Conservation (phyloP, 2,797 vertebrate species). For the Pangasius mekongensis region DNA sequence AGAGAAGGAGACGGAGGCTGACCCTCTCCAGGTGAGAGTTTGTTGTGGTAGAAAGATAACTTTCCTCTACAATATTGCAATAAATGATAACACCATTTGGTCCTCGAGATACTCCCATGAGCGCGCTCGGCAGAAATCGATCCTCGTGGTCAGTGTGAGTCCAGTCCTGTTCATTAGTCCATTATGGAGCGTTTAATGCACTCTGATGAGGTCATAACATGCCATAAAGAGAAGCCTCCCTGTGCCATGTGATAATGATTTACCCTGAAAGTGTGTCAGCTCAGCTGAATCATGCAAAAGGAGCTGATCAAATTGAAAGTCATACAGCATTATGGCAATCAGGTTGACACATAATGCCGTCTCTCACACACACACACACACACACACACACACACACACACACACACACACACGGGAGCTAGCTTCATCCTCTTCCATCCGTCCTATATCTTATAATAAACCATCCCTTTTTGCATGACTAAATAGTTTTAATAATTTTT, state of each 20-base stretch:
- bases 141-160: not conserved
- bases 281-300: constrained; percentile 42
- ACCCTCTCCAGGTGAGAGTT: not conserved
- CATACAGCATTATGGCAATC: constrained; percentile 50
- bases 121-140: not conserved
- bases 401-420: not conserved
- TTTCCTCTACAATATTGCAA: not conserved
- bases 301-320: constrained; percentile 55
- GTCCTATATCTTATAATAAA: constrained; percentile 29
- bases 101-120: not conserved
- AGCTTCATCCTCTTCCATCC: constrained; percentile 23
- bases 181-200: constrained; percentile 35
- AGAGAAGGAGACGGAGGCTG: not conserved
- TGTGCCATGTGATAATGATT: constrained; percentile 40
- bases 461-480: constrained; percentile 36
- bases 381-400: not conserved
- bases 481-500: constrained; percentile 37
- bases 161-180: constrained; percentile 12
- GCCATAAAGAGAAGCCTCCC: constrained; percentile 32
- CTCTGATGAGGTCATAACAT: constrained; percentile 44
- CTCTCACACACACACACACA: not conserved
- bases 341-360: constrained; percentile 17
- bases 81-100: too few species aligned
- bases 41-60: not conserved
- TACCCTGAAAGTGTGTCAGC: constrained; percentile 44